Percentiles rank a stretch among this genome's conserved stretches.
These are phyloP conservation scores for Heteromurus nitidus DNA, from an alignment of 2,888 invertebrate genomes.

Conservation along the genomic window DNA sequence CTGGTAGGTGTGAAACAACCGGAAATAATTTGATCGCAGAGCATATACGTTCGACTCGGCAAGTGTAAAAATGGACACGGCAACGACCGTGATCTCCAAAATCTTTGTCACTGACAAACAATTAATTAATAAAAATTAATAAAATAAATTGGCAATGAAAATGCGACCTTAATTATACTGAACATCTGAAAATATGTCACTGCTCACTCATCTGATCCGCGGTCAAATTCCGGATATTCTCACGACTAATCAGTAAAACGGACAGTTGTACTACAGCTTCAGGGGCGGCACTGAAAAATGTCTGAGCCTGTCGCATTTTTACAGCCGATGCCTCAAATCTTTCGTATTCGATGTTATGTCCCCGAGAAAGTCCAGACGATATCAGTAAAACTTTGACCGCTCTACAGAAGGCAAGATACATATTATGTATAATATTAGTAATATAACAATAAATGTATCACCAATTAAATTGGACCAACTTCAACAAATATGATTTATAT, in stretches of 20 bases:
- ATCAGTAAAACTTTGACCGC: constrained; percentile 68
- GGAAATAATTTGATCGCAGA: constrained; percentile 65
- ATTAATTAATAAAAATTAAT: background rate
- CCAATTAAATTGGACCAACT: too few relatives aligned
- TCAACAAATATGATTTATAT: background rate
- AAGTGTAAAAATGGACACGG: constrained; percentile 66
- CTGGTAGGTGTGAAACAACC: constrained; percentile 65
- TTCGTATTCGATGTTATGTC: constrained; percentile 59
- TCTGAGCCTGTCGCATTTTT: constrained; percentile 70
- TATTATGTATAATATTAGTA: constrained; percentile 10
- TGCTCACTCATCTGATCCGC: background rate
- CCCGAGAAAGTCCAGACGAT: constrained; percentile 64
- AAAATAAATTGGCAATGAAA: background rate
- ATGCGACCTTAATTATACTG: background rate
- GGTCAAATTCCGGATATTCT: background rate
- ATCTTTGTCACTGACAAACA: too few relatives aligned
- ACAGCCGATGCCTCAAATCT: constrained; percentile 71
- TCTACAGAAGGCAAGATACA: constrained; percentile 46
- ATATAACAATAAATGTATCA: too few relatives aligned
- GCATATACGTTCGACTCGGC: constrained; percentile 71
- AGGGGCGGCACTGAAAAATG: constrained; percentile 71
- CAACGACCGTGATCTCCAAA: constrained; percentile 69
- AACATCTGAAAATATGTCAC: background rate
- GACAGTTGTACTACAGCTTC: constrained; percentile 70
- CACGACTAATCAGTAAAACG: constrained; percentile 60